These are phyloP conservation scores for Oeneis ivallda DNA, from an alignment of 2,888 invertebrate species.

Conservation along the genomic window DNA sequence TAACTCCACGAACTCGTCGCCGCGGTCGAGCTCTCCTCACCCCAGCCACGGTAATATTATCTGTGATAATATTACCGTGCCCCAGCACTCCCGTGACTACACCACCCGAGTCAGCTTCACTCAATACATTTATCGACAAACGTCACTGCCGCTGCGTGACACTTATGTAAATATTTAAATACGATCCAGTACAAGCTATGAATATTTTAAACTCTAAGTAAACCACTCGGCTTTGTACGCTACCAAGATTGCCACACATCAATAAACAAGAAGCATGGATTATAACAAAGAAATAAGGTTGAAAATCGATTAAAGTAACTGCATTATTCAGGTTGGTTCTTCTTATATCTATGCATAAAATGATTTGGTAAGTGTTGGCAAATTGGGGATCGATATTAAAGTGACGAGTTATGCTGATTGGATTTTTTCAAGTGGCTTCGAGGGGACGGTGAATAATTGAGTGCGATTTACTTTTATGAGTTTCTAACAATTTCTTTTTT, in stretches of 20 bases:
- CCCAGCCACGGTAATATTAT: no score
- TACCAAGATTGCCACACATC: constrained; percentile 60
- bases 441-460: constrained; percentile 77
- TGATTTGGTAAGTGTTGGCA: constrained; percentile 76
- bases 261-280: constrained; percentile 62
- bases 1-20: constrained; percentile 30
- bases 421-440: constrained; percentile 76
- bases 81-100: constrained; percentile 29
- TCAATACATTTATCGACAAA: constrained; percentile 79
- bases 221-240: constrained; percentile 73
- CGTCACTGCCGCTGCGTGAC: constrained; percentile 78
- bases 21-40: constrained; percentile 38
- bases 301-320: constrained; percentile 50
- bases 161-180: constrained; percentile 84
- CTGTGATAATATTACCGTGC: no score
- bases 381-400: constrained; percentile 79
- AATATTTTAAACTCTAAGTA: constrained; percentile 82
- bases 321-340: constrained; percentile 52
- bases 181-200: constrained; percentile 83
- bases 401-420: constrained; percentile 81
- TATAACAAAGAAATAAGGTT: constrained; percentile 57
- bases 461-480: constrained; percentile 67
- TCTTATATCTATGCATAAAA: constrained; percentile 75
- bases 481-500: constrained; percentile 42
- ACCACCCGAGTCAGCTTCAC: constrained; percentile 60